A percentile compares a stretch with the other conserved stretches of the same genome.
phyloP scores from a whole-genome alignment of 2,797 vertebrate genomes.

The Buphagus erythrorhynchus region DNA sequence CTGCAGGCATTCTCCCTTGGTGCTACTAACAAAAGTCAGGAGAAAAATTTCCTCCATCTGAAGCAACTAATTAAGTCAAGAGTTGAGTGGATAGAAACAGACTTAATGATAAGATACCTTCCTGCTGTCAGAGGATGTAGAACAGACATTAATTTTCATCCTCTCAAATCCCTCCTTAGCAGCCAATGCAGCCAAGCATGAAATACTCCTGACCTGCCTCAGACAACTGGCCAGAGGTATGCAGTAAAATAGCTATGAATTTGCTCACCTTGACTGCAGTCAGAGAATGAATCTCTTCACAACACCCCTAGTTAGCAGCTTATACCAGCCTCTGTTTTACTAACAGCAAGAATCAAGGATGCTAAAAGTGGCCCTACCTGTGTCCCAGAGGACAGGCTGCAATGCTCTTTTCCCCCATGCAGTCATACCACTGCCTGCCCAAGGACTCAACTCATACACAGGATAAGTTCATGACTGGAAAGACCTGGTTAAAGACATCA shows the following conservation, averaged over 20 bases:
- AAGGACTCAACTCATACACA: background rate
- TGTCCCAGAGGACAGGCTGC: background rate
- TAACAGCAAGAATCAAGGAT: background rate
- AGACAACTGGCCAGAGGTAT: background rate
- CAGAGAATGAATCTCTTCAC: background rate
- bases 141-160: background rate
- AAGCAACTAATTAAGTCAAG: conserved; percentile 15
- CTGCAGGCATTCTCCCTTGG: background rate
- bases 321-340: background rate
- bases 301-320: background rate
- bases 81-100: background rate
- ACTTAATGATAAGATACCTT: background rate
- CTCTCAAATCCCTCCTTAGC: background rate
- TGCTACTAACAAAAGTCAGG: background rate
- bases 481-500: background rate
- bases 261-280: background rate
- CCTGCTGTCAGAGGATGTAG: background rate
- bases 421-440: background rate
- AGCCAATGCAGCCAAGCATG: background rate
- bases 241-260: background rate
- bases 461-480: background rate
- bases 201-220: background rate
- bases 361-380: background rate
- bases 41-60: background rate
- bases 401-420: background rate